Percentiles rank a stretch among this genome's conserved stretches.
Evolutionary conservation across 2,797 vertebrate species (phyloP).

Genomic region (Euthynnus affinis): DNA sequence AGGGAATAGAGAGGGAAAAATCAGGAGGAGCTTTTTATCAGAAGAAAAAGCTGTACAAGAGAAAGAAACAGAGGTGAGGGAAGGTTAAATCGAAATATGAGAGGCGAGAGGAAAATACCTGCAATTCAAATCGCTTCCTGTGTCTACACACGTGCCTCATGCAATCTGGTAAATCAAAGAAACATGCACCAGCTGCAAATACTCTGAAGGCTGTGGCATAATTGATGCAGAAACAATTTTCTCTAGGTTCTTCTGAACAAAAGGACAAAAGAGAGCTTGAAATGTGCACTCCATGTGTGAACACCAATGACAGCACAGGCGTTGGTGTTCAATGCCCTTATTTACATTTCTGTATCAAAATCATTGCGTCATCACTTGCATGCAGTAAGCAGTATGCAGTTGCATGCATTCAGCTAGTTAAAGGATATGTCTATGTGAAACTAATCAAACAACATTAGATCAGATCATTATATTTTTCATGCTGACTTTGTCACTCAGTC

Average conservation of each 20-base stretch:
- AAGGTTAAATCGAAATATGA: conserved; percentile 37
- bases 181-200: conserved; percentile 35
- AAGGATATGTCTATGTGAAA: conserved; percentile 22
- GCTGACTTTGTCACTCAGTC: conserved; percentile 53
- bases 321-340: conserved; percentile 9
- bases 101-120: conserved; percentile 30
- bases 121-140: conserved; percentile 12
- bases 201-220: conserved; percentile 20
- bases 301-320: neutral
- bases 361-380: conserved; percentile 28
- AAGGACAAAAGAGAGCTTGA: neutral
- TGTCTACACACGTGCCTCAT: neutral
- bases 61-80: conserved; percentile 36
- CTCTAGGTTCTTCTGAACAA: neutral
- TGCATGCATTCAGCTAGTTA: conserved; percentile 33
- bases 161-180: conserved; percentile 26
- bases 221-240: conserved; percentile 35
- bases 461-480: conserved; percentile 17
- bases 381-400: too few relatives aligned
- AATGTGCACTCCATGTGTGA: neutral
- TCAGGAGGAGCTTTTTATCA: conserved; percentile 33
- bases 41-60: conserved; percentile 36
- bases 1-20: neutral
- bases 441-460: conserved; percentile 41
- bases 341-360: conserved; percentile 31